These are phyloP conservation scores for Cygnus olor DNA, from an alignment of 2,797 vertebrate species.

Conservation along the genomic window DNA sequence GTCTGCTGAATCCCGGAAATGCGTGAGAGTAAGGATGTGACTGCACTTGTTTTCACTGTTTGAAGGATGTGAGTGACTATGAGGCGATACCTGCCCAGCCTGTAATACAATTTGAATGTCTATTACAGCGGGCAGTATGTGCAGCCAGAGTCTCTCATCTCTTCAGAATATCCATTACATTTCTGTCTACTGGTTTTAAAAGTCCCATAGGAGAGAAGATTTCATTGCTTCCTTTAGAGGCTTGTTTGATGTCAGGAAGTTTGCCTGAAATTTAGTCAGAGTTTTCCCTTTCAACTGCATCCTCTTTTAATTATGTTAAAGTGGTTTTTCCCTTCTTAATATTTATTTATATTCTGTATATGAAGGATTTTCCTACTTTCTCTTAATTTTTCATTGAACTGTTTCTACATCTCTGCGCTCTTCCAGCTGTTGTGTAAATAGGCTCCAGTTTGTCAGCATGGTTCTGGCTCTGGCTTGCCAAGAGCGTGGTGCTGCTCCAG, in stretches of 20 bases:
- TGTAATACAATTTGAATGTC: neutral
- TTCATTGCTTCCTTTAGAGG: neutral
- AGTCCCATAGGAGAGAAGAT: neutral
- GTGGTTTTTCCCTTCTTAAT: neutral
- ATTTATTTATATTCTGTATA: neutral
- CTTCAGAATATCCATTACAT: neutral
- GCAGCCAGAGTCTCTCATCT: neutral
- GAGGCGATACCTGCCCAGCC: neutral
- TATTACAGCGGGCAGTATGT: neutral
- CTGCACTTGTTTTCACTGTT: neutral
- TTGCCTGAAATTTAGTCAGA: neutral
- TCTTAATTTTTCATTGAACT: neutral
- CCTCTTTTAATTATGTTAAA: neutral
- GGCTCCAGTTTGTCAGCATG: neutral
- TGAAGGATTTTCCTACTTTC: neutral
- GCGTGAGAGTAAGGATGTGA: neutral
- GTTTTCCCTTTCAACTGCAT: neutral
- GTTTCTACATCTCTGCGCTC: fast-evolving
- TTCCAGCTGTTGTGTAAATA: neutral
- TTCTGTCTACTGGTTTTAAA: neutral
- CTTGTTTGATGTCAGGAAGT: neutral
- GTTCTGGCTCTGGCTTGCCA: neutral
- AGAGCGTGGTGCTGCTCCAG: neutral
- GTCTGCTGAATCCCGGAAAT: neutral
- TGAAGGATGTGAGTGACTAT: neutral